Evolutionary conservation across 2,113 vertebrate species (phyloP).

Genomic region (Rhagologus leucostigma): DNA sequence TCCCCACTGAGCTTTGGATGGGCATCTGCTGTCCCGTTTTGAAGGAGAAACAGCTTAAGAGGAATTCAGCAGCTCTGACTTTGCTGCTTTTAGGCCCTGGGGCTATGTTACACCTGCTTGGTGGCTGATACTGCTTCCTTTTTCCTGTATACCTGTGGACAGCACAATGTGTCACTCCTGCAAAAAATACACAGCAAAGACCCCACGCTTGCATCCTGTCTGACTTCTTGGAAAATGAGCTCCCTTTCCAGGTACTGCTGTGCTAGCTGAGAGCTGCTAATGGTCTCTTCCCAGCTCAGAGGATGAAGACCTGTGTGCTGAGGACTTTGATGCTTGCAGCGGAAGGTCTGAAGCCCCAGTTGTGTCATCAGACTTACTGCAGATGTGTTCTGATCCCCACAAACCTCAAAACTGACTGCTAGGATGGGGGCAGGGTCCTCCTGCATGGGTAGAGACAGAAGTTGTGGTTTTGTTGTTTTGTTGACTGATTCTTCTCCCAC

Average conservation of each 20-base stretch:
- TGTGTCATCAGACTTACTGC: neutral
- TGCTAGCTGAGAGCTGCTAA: neutral
- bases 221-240: neutral
- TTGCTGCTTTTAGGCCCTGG: neutral
- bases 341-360: neutral
- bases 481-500: neutral
- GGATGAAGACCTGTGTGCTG: neutral
- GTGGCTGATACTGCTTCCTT: neutral
- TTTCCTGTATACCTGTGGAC: neutral
- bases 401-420: neutral
- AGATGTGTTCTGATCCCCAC: neutral
- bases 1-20: neutral
- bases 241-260: neutral
- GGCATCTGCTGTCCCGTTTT: neutral
- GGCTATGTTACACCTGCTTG: neutral
- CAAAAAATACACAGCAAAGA: neutral
- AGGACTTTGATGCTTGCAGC: neutral
- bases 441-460: neutral
- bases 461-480: neutral
- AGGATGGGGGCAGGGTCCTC: neutral
- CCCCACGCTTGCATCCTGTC: neutral
- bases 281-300: neutral
- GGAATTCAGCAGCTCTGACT: neutral
- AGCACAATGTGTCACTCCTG: neutral
- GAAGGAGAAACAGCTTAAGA: neutral